Evolutionary conservation across 2,888 invertebrate genomes (phyloP).

Genomic region (Agrotis segetum): DNA sequence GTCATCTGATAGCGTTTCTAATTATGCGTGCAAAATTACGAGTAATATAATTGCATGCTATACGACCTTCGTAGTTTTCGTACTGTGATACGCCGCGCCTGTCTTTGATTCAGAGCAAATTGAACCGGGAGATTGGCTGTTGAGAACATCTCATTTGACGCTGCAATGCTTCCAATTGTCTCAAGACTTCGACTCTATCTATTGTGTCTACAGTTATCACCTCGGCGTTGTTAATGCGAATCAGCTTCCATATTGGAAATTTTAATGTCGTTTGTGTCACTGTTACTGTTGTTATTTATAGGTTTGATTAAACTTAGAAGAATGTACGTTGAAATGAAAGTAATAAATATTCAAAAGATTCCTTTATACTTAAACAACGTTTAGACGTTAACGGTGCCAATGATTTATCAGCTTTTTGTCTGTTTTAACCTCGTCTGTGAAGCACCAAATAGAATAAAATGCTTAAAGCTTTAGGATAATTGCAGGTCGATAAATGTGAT

Average conservation of each 20-base stretch:
- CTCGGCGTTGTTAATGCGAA: conserved; percentile 72
- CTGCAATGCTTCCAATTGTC: conserved; percentile 87
- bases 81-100: conserved; percentile 64
- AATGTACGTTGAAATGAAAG: not conserved
- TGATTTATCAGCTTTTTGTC: not conserved
- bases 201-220: conserved; percentile 78
- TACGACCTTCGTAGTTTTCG: conserved; percentile 53
- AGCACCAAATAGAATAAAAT: too few relatives aligned
- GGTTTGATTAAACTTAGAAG: conserved; percentile 3
- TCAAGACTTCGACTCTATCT: conserved; percentile 75
- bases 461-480: not conserved
- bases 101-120: conserved; percentile 88
- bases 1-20: conserved; percentile 75
- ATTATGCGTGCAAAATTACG: conserved; percentile 74
- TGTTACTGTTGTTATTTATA: conserved; percentile 40
- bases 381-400: too few relatives aligned
- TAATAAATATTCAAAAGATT: not conserved
- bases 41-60: conserved; percentile 73
- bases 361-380: not conserved
- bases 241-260: conserved; percentile 61
- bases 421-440: too few relatives aligned
- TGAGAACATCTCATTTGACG: conserved; percentile 88
- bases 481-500: conserved; percentile 14
- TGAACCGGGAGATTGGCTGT: conserved; percentile 87
- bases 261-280: conserved; percentile 67